Evolutionary conservation across 1,140 invertebrate species (phyloP), one percentile per base, ranked within the genome.

Genomic region (Papilio machaon): DNA sequence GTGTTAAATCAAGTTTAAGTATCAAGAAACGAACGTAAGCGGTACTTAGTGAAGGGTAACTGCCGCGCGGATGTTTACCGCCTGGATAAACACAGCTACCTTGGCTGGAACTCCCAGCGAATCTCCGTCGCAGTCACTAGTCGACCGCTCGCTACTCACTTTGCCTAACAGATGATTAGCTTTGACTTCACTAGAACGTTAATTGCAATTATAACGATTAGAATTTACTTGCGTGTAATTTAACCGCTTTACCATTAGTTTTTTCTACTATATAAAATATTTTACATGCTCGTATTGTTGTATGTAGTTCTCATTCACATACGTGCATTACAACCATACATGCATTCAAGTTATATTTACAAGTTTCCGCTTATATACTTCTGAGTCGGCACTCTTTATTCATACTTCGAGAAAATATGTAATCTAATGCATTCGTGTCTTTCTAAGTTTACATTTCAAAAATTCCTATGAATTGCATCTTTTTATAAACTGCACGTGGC

Each of bases 11-110:
- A 73, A 38, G 70, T 73, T 43, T 73, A 73, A 73, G 70, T 73
- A 73, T 43, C 70, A 9, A 38, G 17, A 11, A 73, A 43, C 35
- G 70, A 30, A 15, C 70, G 35, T 73, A 73, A 73, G 70, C 70
- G 70, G 70, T 73, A 43, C 70, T 73, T 73, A 73, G 30, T 73
- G 35, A 73, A 73, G 70, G 64, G 19, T 73, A 73, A 73, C 70
- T 73, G 70, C 13, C 35, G 13, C 38, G 70, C 38, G 38, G 70
- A 73, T 46, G 70, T 73, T 73, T 73, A 43, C 70, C 38, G 70
- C 35, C 64, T 38, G 64, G 30, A 70, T 70, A 70, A 70, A 30
- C 64, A 35, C 64, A 11, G 35, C 23, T 35, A 30, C 23, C 35
- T 19, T 7, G 6, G 2, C 60, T 17, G 54, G 8, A 17, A 19